Evolutionary conservation across 2,797 vertebrate genomes (phyloP), one percentile per base, ranked within the genome.

Genomic region (Chaetodon trifasciatus): DNA sequence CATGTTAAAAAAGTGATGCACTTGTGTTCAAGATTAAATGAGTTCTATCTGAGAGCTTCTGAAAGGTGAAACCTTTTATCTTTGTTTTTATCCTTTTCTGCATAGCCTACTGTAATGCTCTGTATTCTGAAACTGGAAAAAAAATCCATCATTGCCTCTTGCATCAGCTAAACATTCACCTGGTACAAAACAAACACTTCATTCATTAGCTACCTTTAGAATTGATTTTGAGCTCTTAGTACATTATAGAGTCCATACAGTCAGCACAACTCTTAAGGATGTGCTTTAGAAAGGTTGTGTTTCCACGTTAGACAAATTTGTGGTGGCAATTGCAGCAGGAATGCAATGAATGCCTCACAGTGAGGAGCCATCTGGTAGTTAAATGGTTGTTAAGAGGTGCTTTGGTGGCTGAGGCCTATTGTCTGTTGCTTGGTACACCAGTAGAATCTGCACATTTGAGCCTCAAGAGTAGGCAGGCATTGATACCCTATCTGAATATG

Each of bases 321-420:
- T 58, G 57, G 69, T 23, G 5, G 63, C 49, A 52, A 58, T 42
- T 82, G 70, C 37, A 42, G 35, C 40, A 28, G 12, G 10, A 58
- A 76, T 46, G 35, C 19, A 61, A 32, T 44, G 56, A 76, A 68
- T 28, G 44, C 50, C 56, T 76, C 63, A 53, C 47, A 66, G 44
- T 58, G 40, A 74, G 57, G 44, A 82, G 67, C 67, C 76, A 74
- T 73, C 58, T 78, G 63, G 78, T 86, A 83, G 85, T 86, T 76
- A 85, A 83, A 85, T 79, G 61, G 56, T 83, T 83, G 79, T 79
- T 83, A 79, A 74, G 55, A 66, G 55, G 53, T 85, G 53, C 73
- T 81, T 76, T 67, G 49, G 58, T 68, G 70, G 56, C 19, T 71
- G 60, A 40, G 23, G 52, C 62, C 74, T 70, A 39, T 58, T 74